Evolutionary conservation across 2,797 vertebrate genomes (phyloP).

Genomic region (Lutra lutra): DNA sequence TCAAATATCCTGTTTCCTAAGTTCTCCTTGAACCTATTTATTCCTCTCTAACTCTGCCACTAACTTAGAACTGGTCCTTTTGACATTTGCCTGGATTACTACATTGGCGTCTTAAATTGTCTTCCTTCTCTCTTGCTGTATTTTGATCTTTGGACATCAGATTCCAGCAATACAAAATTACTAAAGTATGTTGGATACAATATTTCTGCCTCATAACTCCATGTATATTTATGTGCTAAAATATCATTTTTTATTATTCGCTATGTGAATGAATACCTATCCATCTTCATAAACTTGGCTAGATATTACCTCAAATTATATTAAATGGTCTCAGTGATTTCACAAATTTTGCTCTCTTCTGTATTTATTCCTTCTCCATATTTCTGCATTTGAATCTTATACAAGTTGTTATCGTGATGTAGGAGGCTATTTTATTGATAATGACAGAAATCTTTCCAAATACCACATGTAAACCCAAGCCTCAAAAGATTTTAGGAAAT

Average conservation of each 20-base stretch:
- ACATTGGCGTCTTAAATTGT: neutral
- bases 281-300: neutral
- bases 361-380: neutral
- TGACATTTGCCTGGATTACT: neutral
- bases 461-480: neutral
- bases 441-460: conserved; percentile 12
- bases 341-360: neutral
- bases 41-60: neutral
- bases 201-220: neutral
- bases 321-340: neutral
- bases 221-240: neutral
- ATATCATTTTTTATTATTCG: neutral
- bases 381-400: neutral
- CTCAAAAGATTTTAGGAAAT: conserved; percentile 8
- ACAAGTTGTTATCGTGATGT: neutral
- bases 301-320: neutral
- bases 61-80: neutral
- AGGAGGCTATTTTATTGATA: neutral
- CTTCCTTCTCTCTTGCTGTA: neutral
- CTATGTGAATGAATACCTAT: neutral
- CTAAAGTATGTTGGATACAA: neutral
- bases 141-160: neutral
- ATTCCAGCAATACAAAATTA: neutral
- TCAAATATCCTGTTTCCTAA: neutral
- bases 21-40: neutral